Evolutionary conservation across 1,140 invertebrate genomes (phyloP).

Genomic region (Dryas iulia): DNA sequence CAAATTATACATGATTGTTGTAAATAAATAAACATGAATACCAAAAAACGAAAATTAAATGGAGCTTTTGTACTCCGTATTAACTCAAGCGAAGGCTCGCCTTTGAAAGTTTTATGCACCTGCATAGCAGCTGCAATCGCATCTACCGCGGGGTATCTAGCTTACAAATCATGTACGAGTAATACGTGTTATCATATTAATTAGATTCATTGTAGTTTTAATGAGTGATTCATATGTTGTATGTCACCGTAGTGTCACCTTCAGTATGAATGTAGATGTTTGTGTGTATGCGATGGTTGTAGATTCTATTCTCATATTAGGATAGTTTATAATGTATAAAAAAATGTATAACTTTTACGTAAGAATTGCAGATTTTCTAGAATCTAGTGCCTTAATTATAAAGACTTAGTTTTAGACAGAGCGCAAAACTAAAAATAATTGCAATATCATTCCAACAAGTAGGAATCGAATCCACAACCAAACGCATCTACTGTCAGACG

Average conservation of each 20-base stretch:
- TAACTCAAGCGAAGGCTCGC: neutral
- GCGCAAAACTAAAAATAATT: no score
- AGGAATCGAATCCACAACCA: no score
- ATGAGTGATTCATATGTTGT: neutral
- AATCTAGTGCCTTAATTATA: no score
- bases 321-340: no score
- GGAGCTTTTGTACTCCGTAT: neutral
- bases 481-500: no score
- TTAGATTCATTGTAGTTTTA: neutral
- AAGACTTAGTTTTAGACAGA: no score
- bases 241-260: no score
- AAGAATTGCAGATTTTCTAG: no score
- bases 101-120: neutral
- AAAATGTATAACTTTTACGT: no score
- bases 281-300: neutral
- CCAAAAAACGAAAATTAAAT: neutral
- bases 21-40: neutral
- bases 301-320: neutral
- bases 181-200: neutral
- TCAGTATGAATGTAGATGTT: no score
- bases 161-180: neutral
- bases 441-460: no score
- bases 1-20: neutral
- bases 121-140: neutral
- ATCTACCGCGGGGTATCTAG: neutral